A percentile compares a stretch with the other conserved stretches of the same genome.
phyloP scores from a whole-genome alignment of 2,888 invertebrate species.

The Branchellion lobata region DNA sequence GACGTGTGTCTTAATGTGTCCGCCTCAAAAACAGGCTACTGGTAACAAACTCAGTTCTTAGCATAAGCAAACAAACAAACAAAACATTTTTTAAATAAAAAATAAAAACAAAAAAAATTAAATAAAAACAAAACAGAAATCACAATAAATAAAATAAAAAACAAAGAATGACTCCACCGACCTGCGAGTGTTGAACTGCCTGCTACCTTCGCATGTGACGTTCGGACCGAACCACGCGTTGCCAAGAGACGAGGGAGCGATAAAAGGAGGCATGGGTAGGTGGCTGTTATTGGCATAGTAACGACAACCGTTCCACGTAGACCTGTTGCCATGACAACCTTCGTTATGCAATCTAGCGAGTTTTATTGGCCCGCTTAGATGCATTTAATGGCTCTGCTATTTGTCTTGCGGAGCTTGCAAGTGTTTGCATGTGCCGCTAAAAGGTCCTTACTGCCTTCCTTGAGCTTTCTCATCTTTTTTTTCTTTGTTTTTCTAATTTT shows the following conservation, averaged over 20 bases:
- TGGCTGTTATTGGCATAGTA: constrained; percentile 22
- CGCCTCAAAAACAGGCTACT: too few relatives aligned
- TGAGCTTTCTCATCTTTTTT: too few relatives aligned
- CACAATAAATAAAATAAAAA: neutral
- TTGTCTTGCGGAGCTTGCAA: neutral
- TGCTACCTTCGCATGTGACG: constrained; percentile 47
- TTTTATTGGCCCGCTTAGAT: constrained; percentile 10
- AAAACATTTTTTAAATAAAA: too few relatives aligned
- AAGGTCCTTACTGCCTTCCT: too few relatives aligned
- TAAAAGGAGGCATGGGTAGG: constrained; percentile 14
- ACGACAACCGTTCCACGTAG: constrained; percentile 50
- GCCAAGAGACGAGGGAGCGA: constrained; percentile 6
- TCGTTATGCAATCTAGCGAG: neutral
- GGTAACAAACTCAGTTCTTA: too few relatives aligned
- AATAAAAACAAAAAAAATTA: neutral
- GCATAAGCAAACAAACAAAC: too few relatives aligned
- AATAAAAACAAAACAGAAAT: neutral
- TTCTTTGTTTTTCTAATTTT: too few relatives aligned
- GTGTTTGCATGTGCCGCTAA: neutral
- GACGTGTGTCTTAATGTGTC: too few relatives aligned
- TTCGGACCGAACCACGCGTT: constrained; percentile 41
- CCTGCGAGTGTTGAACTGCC: constrained; percentile 41
- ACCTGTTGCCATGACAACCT: constrained; percentile 31
- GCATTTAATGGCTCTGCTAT: neutral
- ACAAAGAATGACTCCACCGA: constrained; percentile 21